Evolutionary conservation across 2,797 vertebrate species (phyloP).

Genomic region (Syndactyla subalaris): DNA sequence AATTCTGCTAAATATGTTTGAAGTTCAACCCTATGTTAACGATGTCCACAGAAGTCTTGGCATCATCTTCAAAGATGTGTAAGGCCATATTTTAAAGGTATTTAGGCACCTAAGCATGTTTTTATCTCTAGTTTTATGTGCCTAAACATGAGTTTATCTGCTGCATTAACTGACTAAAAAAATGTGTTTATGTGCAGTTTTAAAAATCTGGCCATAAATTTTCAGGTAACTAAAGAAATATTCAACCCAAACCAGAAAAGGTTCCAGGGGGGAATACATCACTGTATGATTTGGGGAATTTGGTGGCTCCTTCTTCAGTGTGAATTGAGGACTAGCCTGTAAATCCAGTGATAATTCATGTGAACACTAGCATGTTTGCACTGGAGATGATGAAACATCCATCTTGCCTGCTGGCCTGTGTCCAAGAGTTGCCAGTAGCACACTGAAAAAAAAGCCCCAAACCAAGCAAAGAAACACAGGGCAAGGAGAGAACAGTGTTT

Average conservation of each 20-base stretch:
- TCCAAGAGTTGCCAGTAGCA: background rate
- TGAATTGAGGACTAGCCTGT: background rate
- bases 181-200: slow-evolving; percentile 28
- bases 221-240: slow-evolving; percentile 41
- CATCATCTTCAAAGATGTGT: slow-evolving; percentile 50
- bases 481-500: background rate
- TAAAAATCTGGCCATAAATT: slow-evolving; percentile 56
- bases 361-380: background rate
- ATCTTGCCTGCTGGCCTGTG: accelerated
- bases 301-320: background rate
- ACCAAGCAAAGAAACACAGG: background rate
- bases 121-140: slow-evolving; percentile 57
- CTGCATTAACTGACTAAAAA: slow-evolving; percentile 33
- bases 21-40: slow-evolving; percentile 10
- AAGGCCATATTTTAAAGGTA: slow-evolving; percentile 53
- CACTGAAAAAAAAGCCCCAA: background rate
- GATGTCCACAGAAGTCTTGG: slow-evolving; percentile 60
- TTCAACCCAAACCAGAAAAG: slow-evolving; percentile 14
- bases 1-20: slow-evolving; percentile 32
- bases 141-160: slow-evolving; percentile 57
- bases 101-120: slow-evolving; percentile 64
- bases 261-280: background rate
- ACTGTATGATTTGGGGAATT: slow-evolving; percentile 1
- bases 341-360: background rate
- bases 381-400: background rate